A percentile compares a stretch with the other conserved stretches of the same genome.
These are phyloP conservation scores for Berghia stephanieae DNA, from an alignment of 1,140 invertebrate genomes.

Conservation along the genomic window DNA sequence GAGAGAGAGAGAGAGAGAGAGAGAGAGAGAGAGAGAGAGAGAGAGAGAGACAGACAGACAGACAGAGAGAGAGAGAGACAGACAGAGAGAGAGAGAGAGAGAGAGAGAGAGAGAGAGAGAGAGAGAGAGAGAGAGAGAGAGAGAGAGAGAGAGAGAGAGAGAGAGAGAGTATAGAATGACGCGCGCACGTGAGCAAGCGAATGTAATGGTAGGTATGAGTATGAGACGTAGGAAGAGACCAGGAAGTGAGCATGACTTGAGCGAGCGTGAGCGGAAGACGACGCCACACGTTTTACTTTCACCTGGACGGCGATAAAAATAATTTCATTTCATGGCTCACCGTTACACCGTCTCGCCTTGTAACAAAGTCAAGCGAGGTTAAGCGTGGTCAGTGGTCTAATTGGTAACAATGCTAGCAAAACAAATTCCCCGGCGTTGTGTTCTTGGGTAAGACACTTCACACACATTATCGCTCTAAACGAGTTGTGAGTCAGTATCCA, in stretches of 20 bases:
- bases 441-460: too few species aligned
- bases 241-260: background rate
- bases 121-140: conserved; percentile 5
- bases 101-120: conserved; percentile 12
- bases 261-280: background rate
- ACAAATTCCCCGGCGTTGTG: too few species aligned
- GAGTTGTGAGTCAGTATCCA: too few species aligned
- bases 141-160: background rate
- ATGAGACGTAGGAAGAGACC: background rate
- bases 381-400: too few species aligned
- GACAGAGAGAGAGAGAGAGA: background rate
- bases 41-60: background rate
- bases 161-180: background rate
- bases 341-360: too few species aligned
- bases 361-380: background rate
- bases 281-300: background rate
- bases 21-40: background rate
- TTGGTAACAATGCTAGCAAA: too few species aligned
- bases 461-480: too few species aligned
- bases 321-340: background rate
- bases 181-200: background rate
- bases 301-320: background rate
- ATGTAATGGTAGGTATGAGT: background rate
- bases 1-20: background rate
- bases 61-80: background rate